phyloP scores from a whole-genome alignment of 1,140 invertebrate species.

The Drosophila willistoni region DNA sequence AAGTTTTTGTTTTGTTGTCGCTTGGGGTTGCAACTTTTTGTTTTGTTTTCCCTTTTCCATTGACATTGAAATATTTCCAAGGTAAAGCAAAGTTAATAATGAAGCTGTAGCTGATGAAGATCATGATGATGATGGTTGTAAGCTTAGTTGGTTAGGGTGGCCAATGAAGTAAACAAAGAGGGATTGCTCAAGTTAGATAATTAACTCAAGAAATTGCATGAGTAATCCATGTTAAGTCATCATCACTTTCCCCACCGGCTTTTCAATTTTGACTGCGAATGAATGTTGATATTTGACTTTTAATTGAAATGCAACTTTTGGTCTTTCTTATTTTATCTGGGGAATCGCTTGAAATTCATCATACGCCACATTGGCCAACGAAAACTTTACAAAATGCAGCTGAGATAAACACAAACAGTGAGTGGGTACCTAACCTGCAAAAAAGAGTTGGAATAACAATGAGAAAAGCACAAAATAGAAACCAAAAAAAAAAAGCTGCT shows the following conservation, averaged over 20 bases:
- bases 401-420: slow-evolving; percentile 38
- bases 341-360: slow-evolving; percentile 59
- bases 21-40: slow-evolving; percentile 34
- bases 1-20: slow-evolving; percentile 39
- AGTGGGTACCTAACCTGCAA: slow-evolving; percentile 17
- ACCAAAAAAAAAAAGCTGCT: slow-evolving; percentile 24
- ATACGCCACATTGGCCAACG: slow-evolving; percentile 51
- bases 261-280: not conserved
- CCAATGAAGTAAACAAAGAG: not conserved
- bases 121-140: not conserved
- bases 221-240: slow-evolving; percentile 3
- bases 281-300: slow-evolving; percentile 51
- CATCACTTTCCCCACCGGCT: not conserved
- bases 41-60: slow-evolving; percentile 33
- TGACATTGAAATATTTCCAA: slow-evolving; percentile 70
- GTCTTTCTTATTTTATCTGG: slow-evolving; percentile 22
- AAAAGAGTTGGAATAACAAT: not conserved
- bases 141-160: not conserved
- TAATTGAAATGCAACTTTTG: slow-evolving; percentile 38
- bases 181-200: slow-evolving; percentile 1
- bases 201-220: slow-evolving; percentile 8
- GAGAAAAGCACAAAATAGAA: slow-evolving; percentile 26
- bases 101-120: not conserved
- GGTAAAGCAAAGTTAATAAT: slow-evolving; percentile 20
- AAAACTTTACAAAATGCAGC: slow-evolving; percentile 22